These are phyloP conservation scores for Cataglyphis hispanica DNA, from an alignment of 1,140 invertebrate genomes.

Conservation along the genomic window DNA sequence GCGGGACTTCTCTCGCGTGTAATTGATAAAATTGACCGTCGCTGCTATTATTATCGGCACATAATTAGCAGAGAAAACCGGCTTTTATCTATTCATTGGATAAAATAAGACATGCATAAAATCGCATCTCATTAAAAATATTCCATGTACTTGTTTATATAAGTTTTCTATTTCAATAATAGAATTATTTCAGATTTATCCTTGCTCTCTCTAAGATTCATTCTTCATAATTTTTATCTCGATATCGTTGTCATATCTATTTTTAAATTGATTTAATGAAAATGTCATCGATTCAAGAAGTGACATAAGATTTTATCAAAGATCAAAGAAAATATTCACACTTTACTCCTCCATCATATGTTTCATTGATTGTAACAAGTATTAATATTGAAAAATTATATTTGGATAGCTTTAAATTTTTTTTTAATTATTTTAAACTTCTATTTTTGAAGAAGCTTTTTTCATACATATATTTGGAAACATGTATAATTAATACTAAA, in stretches of 20 bases:
- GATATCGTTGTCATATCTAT: not conserved
- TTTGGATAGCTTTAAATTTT: too few relatives aligned
- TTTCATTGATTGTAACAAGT: too few relatives aligned
- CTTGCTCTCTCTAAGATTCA: not conserved
- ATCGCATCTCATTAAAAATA: not conserved
- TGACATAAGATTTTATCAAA: too few relatives aligned
- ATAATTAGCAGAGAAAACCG: slow-evolving; percentile 37
- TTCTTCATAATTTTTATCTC: not conserved
- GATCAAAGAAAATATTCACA: too few relatives aligned
- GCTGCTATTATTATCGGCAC: slow-evolving; percentile 33
- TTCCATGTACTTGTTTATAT: not conserved
- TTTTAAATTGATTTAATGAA: too few relatives aligned
- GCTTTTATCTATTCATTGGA: slow-evolving; percentile 3
- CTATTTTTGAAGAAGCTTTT: too few relatives aligned
- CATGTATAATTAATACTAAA: too few relatives aligned
- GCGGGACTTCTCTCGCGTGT: slow-evolving; percentile 33
- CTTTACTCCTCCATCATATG: too few relatives aligned
- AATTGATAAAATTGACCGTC: slow-evolving; percentile 72
- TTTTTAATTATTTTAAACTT: too few relatives aligned
- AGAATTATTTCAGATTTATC: not conserved
- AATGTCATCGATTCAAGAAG: too few relatives aligned
- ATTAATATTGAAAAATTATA: too few relatives aligned
- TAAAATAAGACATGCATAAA: not conserved
- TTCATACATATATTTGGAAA: too few relatives aligned
- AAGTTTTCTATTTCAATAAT: not conserved